phyloP scores from a whole-genome alignment of 1,140 invertebrate species.

The Hylaeus volcanicus region DNA sequence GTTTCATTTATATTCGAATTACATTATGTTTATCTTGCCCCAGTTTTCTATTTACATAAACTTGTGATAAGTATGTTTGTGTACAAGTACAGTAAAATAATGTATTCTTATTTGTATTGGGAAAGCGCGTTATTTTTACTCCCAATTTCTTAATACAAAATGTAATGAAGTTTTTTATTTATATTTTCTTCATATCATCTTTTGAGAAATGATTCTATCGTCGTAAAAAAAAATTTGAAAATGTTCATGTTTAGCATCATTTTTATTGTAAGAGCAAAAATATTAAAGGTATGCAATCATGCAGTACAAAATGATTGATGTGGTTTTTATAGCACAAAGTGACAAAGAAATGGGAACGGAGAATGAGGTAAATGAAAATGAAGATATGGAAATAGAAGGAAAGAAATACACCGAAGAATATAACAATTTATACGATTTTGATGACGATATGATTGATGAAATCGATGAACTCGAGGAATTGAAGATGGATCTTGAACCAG shows the following conservation, averaged over 20 bases:
- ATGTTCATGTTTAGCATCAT: neutral
- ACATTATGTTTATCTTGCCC: neutral
- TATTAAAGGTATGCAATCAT: neutral
- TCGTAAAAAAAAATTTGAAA: no score
- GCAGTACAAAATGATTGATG: slow-evolving; percentile 1
- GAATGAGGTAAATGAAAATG: slow-evolving; percentile 42
- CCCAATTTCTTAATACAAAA: neutral
- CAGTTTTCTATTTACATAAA: slow-evolving; percentile 4
- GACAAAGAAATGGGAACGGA: slow-evolving; percentile 32
- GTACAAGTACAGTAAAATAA: slow-evolving; percentile 28
- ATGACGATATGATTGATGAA: slow-evolving; percentile 55
- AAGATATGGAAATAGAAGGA: slow-evolving; percentile 13
- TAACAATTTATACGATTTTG: slow-evolving; percentile 32
- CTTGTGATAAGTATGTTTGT: slow-evolving; percentile 14
- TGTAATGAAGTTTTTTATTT: slow-evolving; percentile 4
- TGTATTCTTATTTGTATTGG: neutral
- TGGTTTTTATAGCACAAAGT: slow-evolving; percentile 61
- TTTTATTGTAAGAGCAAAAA: neutral
- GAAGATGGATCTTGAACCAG: slow-evolving; percentile 66
- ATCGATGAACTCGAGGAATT: slow-evolving; percentile 64
- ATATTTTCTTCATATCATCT: neutral
- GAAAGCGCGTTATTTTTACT: neutral
- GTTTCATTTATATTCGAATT: neutral
- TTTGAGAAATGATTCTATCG: no score
- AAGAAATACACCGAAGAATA: slow-evolving; percentile 48